A percentile compares a stretch with the other conserved stretches of the same genome.
Evolutionary conservation across 2,113 vertebrate species (phyloP).

Genomic region (Amia ocellicauda): DNA sequence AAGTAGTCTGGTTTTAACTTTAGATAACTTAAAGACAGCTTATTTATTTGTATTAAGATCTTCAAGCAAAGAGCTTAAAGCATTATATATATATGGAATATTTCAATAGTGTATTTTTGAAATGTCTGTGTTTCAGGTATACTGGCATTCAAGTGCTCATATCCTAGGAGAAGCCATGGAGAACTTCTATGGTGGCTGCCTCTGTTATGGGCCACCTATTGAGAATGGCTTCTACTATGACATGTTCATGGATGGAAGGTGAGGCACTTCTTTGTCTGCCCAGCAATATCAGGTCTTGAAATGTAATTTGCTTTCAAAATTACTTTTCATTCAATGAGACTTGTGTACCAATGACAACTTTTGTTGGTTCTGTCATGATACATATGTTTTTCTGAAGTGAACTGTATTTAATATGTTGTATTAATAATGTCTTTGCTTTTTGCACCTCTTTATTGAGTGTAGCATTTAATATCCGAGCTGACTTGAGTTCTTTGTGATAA

Average conservation of each 20-base stretch:
- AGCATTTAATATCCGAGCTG: no score
- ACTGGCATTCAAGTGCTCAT: slow-evolving; percentile 98
- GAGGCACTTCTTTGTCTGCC: slow-evolving; percentile 24
- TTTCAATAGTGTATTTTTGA: no score
- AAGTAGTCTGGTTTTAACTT: no score
- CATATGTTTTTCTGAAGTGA: no score
- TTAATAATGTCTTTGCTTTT: no score
- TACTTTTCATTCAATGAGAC: neutral
- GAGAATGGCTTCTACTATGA: slow-evolving; percentile 99
- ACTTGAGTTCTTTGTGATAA: no score
- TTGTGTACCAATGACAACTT: neutral
- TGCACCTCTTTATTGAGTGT: no score
- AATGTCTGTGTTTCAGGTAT: slow-evolving; percentile 66
- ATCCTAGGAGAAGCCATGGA: slow-evolving; percentile 97
- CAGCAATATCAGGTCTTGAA: neutral
- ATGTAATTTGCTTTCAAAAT: neutral
- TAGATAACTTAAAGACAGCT: no score
- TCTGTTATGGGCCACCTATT: slow-evolving; percentile 95
- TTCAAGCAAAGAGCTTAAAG: no score
- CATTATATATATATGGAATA: no score
- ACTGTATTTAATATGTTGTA: no score
- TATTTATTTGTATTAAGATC: no score
- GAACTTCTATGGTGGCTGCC: slow-evolving; percentile 86
- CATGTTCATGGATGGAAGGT: slow-evolving; percentile 92
- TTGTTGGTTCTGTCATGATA: slow-evolving; percentile 17